Percentiles rank a stretch among this genome's conserved stretches.
Evolutionary conservation across 2,113 vertebrate genomes (phyloP).

Genomic region (Elgaria multicarinata): DNA sequence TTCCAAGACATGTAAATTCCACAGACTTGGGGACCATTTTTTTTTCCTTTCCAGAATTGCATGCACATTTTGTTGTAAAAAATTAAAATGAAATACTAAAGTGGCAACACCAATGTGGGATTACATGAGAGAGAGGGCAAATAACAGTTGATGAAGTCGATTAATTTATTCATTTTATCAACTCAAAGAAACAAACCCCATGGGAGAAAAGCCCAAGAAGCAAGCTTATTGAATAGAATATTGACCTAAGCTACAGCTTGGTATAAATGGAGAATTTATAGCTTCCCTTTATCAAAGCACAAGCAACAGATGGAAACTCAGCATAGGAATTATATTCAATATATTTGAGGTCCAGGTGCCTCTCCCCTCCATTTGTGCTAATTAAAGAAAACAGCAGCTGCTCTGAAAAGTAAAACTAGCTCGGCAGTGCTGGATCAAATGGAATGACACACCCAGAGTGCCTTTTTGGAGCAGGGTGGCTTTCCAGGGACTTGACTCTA

Average conservation of each 20-base stretch:
- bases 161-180: not conserved
- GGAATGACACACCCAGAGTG: constrained; percentile 62
- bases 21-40: no score
- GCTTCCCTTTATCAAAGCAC: not conserved
- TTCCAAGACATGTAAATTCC: no score
- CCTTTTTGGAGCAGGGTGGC: constrained; percentile 62
- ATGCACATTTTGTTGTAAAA: no score
- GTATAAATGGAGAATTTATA: not conserved
- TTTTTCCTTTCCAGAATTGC: no score
- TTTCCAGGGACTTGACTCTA: constrained; percentile 34
- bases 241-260: not conserved
- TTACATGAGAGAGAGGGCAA: not conserved
- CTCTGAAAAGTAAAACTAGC: constrained; percentile 64
- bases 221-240: not conserved
- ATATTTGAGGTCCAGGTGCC: constrained; percentile 40
- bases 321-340: constrained; percentile 2
- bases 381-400: constrained; percentile 71
- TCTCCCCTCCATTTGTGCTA: constrained; percentile 64
- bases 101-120: not conserved
- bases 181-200: not conserved
- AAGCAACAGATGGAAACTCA: constrained; percentile 5
- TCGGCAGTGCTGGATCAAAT: not conserved
- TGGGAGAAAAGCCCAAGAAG: not conserved
- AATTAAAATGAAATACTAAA: no score
- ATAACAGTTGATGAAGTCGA: not conserved